phyloP scores from a whole-genome alignment of 2,888 invertebrate species.

The Drosophila aldrichi region DNA sequence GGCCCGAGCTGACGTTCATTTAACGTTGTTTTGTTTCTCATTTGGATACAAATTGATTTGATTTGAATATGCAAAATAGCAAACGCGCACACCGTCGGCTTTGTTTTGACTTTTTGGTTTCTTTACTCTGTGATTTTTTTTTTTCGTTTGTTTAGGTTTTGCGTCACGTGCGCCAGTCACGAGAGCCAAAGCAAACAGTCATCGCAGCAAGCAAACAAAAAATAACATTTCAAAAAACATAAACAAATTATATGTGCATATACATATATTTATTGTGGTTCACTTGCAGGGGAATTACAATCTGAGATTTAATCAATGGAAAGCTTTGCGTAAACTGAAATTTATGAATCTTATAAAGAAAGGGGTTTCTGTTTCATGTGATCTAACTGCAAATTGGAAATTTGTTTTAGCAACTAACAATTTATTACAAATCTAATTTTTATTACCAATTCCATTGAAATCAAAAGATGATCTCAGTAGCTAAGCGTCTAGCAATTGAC shows the following conservation, averaged over 20 bases:
- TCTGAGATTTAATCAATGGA: conserved; percentile 3
- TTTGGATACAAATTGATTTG: conserved; percentile 56
- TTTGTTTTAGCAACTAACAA: not conserved
- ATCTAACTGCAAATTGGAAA: conserved; percentile 28
- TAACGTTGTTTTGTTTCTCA: conserved; percentile 43
- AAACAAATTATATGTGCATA: not conserved
- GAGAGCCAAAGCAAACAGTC: conserved; percentile 34
- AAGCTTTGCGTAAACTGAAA: conserved; percentile 1
- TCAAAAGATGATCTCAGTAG: conserved; percentile 15
- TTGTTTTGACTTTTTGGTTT: conserved; percentile 46
- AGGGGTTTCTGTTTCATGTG: conserved; percentile 26
- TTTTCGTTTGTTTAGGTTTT: conserved; percentile 42
- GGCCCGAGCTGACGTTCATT: conserved; percentile 48
- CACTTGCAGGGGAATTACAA: conserved; percentile 49
- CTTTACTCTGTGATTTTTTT: conserved; percentile 34
- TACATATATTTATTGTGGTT: conserved; percentile 11
- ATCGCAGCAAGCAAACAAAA: conserved; percentile 25
- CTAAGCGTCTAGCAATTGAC: not conserved
- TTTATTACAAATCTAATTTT: too few relatives aligned
- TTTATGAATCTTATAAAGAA: not conserved
- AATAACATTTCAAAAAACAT: conserved; percentile 15
- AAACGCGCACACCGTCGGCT: conserved; percentile 41
- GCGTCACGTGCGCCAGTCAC: conserved; percentile 61
- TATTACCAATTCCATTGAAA: conserved; percentile 4
- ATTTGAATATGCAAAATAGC: conserved; percentile 78